Base-by-base conservation (phyloP, 2,797 vertebrate genomes). In the Spea hammondii region DNA sequence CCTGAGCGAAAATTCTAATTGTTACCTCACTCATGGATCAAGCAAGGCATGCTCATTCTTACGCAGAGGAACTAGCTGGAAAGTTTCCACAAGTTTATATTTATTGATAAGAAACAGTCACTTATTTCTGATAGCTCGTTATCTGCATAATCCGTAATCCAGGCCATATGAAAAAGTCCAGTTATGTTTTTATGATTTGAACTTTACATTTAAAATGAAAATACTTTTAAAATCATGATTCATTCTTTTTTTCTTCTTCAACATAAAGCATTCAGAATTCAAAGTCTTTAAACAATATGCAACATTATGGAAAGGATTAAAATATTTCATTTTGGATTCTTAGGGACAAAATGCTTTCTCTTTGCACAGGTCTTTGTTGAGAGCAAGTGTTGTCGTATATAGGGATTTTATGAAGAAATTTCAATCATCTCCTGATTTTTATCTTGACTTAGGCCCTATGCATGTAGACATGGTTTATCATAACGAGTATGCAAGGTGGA, bases 401-500 rank as follows among this genome's bases (percentile, higher is more conserved):
- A 92, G 90, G 84, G 88, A 90, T 87, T 87, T 90, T 88, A 85
- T 91, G 91, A 79, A 91, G 91, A 89, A 83, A 83, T 92, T 90
- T 92, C 93, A 92, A 92, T 91, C 92, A 91, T 94, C 92, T 93
- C 89, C 91, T 91, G 89, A 89, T 91, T 90, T 32, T 85, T 91
- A 91, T 92, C 92, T 91, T 89, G 89, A 86, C 86, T 82, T 88
- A 87, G 0, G 84, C 87, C 32, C 88, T 91, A 86, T 91, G 89
- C 83, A 85, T 91, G 89, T 90, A 92, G 92, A 93, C 93, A 94
- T 57, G 68, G 14, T n/a, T 78, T 62, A 93, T 92, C 93, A 93
- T 90, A 91, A 90, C 92, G 93, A 93, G 83, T 91, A 93, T 92
- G 91, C 94, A 94, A 95, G 91, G 92, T 93, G 92, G 92, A 94